A percentile compares a stretch with the other conserved stretches of the same genome.
These are phyloP conservation scores for Drosophila nigrodunni DNA, from an alignment of 1,140 invertebrate genomes.

Conservation along the genomic window DNA sequence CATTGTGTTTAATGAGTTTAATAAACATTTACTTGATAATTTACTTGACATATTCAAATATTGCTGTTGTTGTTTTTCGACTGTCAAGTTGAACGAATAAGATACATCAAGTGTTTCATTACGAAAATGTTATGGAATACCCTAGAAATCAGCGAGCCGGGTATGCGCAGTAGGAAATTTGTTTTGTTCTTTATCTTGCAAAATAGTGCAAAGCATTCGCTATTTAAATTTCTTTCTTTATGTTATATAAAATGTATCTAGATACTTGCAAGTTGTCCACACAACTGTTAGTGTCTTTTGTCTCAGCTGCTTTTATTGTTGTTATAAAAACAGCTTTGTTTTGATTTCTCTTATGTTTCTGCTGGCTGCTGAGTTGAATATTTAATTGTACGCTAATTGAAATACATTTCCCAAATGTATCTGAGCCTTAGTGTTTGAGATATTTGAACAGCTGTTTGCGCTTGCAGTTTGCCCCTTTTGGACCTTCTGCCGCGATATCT, in stretches of 20 bases:
- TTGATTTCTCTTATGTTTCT: conserved; percentile 20
- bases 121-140: background rate
- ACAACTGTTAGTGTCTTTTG: conserved; percentile 26
- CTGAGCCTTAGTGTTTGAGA: conserved; percentile 1
- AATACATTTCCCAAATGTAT: conserved; percentile 7
- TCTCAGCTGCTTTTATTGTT: conserved; percentile 13
- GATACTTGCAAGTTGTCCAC: conserved; percentile 34
- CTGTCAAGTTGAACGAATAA: conserved; percentile 45
- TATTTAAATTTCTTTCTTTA: too few species aligned
- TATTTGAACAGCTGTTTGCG: conserved; percentile 3
- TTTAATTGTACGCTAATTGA: conserved; percentile 25
- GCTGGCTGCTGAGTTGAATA: background rate
- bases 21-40: conserved; percentile 34
- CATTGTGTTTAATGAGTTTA: conserved; percentile 35
- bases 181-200: too few species aligned
- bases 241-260: too few species aligned
- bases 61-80: background rate
- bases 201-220: too few species aligned
- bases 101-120: conserved; percentile 1
- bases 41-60: background rate
- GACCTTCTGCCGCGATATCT: conserved; percentile 28
- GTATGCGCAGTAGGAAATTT: too few species aligned
- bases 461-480: conserved; percentile 23
- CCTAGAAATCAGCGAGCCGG: background rate
- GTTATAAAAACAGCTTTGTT: conserved; percentile 13